phyloP scores from a whole-genome alignment of 1,140 invertebrate genomes.

The Venustaconcha ellipsiformis region DNA sequence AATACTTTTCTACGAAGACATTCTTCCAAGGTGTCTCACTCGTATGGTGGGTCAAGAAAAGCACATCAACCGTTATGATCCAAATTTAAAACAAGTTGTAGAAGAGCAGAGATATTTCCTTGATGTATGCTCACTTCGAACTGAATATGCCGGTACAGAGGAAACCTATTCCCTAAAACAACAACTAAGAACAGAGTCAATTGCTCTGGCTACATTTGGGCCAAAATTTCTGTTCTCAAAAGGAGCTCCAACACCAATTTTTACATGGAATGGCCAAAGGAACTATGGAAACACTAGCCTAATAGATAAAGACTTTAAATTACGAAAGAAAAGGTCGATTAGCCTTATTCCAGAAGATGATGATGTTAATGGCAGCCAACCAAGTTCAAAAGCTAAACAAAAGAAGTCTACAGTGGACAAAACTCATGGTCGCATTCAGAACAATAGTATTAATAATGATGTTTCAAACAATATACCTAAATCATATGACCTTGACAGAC shows the following conservation, averaged over 20 bases:
- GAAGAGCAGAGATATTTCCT: conserved; percentile 22
- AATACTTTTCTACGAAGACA: conserved; percentile 43
- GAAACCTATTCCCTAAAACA: conserved; percentile 23
- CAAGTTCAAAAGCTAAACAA: conserved; percentile 1
- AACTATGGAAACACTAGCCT: neutral
- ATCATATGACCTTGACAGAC: no score
- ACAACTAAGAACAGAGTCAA: conserved; percentile 7
- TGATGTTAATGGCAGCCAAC: neutral
- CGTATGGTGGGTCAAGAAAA: conserved; percentile 20
- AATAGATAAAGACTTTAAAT: neutral
- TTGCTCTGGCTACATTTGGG: neutral
- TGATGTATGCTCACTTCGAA: conserved; percentile 25
- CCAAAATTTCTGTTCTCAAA: conserved; percentile 1
- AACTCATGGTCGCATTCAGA: neutral
- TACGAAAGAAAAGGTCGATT: neutral
- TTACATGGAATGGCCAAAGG: conserved; percentile 1
- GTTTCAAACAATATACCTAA: no score
- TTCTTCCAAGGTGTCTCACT: conserved; percentile 10
- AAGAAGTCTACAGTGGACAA: conserved; percentile 11
- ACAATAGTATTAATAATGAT: no score
- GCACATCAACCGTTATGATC: conserved; percentile 21
- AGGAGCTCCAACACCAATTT: conserved; percentile 12
- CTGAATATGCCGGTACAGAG: conserved; percentile 26
- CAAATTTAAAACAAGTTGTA: conserved; percentile 8
- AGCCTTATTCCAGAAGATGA: neutral